These are phyloP conservation scores for Cerastoderma edule DNA, from an alignment of 2,888 invertebrate species.

Conservation along the genomic window DNA sequence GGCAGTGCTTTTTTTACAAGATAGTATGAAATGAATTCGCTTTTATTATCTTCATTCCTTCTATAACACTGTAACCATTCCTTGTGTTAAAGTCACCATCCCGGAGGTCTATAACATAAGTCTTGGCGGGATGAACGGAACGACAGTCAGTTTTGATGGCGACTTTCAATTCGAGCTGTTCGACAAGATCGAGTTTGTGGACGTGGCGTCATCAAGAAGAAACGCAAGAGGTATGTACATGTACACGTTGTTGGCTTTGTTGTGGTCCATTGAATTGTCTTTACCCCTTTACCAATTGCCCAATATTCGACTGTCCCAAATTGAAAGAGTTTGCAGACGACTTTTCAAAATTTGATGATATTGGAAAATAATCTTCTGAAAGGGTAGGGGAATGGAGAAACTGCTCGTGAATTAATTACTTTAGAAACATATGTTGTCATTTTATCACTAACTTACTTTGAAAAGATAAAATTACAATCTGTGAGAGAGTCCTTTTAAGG, in stretches of 20 bases:
- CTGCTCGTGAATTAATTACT: background rate
- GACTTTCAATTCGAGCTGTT: background rate
- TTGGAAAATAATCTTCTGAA: too few species aligned
- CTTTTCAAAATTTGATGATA: too few species aligned
- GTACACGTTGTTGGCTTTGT: background rate
- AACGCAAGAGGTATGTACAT: background rate
- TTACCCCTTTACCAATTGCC: background rate
- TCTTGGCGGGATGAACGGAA: background rate
- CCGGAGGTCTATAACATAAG: conserved; percentile 4
- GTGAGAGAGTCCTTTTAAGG: too few species aligned
- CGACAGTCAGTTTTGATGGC: conserved; percentile 2
- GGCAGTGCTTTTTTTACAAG: background rate
- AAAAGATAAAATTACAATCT: background rate
- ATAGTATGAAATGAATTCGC: background rate
- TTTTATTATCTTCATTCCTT: background rate
- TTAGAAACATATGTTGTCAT: background rate
- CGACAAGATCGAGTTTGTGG: background rate
- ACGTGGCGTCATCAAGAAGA: background rate
- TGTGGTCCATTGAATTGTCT: background rate
- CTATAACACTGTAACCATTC: background rate
- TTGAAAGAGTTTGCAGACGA: too few species aligned
- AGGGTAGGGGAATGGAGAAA: too few species aligned
- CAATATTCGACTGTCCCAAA: background rate
- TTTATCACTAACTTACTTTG: background rate
- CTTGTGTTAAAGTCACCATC: background rate